Evolutionary conservation across 2,888 invertebrate species (phyloP).

Genomic region (Heliconius sara): DNA sequence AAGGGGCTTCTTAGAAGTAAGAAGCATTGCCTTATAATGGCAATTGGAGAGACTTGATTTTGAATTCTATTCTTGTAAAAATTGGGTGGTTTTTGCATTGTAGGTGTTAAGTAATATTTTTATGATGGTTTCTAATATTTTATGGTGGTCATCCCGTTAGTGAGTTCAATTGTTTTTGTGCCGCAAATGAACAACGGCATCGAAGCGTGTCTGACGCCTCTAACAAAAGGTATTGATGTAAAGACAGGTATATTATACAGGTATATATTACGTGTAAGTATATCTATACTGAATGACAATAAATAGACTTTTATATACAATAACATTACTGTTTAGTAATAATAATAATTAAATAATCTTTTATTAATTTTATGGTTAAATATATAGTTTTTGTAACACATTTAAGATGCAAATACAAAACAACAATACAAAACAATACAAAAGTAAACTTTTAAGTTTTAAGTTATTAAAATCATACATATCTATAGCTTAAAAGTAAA

Average conservation of each 20-base stretch:
- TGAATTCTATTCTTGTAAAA: neutral
- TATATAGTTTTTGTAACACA: too few relatives aligned
- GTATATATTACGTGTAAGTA: neutral
- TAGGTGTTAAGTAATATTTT: conserved; percentile 37
- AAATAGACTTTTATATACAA: neutral
- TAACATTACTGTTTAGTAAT: too few relatives aligned
- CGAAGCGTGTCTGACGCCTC: conserved; percentile 45
- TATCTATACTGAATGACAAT: neutral
- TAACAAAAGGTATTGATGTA: conserved; percentile 37
- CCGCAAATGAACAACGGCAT: conserved; percentile 44
- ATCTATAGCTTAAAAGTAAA: too few relatives aligned
- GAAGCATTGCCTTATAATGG: neutral
- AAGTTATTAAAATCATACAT: too few relatives aligned
- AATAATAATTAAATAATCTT: too few relatives aligned
- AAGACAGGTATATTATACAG: too few relatives aligned
- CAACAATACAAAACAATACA: too few relatives aligned
- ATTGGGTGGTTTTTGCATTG: conserved; percentile 6
- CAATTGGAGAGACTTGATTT: neutral
- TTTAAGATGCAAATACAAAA: too few relatives aligned
- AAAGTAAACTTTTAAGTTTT: too few relatives aligned
- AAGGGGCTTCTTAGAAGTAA: conserved; percentile 53
- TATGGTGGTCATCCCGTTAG: conserved; percentile 56
- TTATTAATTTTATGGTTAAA: too few relatives aligned
- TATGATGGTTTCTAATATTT: conserved; percentile 55
- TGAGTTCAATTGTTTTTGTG: conserved; percentile 49